phyloP scores from a whole-genome alignment of 2,888 invertebrate genomes.

The Pollenia labialis region DNA sequence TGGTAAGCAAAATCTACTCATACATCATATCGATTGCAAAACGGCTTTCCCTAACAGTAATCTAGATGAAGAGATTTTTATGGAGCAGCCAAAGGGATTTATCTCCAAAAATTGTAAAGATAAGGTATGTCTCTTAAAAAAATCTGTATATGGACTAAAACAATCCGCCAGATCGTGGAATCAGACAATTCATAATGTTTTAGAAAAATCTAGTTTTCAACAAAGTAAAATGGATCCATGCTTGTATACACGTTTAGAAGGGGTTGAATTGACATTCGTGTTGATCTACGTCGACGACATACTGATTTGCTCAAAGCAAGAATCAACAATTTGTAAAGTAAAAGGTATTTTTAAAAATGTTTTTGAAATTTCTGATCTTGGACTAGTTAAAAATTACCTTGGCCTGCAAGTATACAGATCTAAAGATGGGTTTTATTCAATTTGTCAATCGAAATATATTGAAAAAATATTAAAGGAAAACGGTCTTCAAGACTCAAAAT shows the following conservation, averaged over 20 bases:
- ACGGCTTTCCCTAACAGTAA: conserved; percentile 40
- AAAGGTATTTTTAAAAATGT: neutral
- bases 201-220: neutral
- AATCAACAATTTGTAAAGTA: neutral
- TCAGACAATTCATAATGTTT: neutral
- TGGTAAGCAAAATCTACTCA: neutral
- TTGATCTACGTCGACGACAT: conserved; percentile 41
- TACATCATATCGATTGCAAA: neutral
- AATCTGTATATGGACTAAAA: conserved; percentile 43
- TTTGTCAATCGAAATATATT: neutral
- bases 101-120: conserved; percentile 33
- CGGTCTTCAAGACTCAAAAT: neutral
- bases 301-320: neutral
- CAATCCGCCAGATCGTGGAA: conserved; percentile 47
- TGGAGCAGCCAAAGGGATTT: conserved; percentile 67
- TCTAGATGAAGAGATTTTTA: conserved; percentile 68
- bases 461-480: neutral
- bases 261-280: conserved; percentile 17
- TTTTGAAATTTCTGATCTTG: conserved; percentile 1
- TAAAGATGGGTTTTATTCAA: neutral
- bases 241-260: conserved; percentile 28
- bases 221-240: conserved; percentile 34
- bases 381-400: conserved; percentile 5
- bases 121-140: conserved; percentile 28
- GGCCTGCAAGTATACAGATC: neutral